These are phyloP conservation scores for Pseudorectes ferrugineus DNA, from an alignment of 2,113 vertebrate genomes.

Conservation along the genomic window DNA sequence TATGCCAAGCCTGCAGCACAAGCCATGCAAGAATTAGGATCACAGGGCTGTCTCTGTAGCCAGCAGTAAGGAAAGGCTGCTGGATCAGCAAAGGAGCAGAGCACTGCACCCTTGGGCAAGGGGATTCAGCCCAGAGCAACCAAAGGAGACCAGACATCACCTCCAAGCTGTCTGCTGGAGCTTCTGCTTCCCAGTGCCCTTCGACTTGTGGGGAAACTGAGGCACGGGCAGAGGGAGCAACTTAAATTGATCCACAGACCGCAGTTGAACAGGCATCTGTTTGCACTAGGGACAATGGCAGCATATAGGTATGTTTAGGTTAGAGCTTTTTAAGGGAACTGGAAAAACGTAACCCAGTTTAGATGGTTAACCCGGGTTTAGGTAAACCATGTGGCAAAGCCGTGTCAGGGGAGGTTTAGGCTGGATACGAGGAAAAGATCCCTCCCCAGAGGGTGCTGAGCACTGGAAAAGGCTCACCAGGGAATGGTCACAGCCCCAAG, in stretches of 20 bases:
- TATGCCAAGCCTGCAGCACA: neutral
- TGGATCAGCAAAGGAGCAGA: neutral
- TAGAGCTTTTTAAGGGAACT: neutral
- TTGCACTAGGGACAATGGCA: neutral
- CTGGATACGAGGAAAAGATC: neutral
- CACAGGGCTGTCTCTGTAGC: neutral
- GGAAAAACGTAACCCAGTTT: neutral
- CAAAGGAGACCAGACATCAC: accelerated
- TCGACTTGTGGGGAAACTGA: neutral
- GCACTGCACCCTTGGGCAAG: neutral
- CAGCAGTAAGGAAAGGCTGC: neutral
- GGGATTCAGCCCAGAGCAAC: neutral
- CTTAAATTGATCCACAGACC: neutral
- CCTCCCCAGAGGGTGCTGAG: neutral
- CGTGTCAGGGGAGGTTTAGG: neutral
- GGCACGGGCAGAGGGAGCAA: neutral
- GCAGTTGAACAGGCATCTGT: neutral
- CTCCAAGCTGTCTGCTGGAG: neutral
- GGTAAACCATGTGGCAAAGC: neutral
- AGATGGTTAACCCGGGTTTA: neutral
- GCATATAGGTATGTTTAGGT: neutral
- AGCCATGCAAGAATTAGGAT: neutral
- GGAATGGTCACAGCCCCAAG: neutral
- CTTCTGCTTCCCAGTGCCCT: neutral
- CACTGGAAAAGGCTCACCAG: neutral